Evolutionary conservation across 2,888 invertebrate genomes (phyloP).

Genomic region (Ophion slaviceki): DNA sequence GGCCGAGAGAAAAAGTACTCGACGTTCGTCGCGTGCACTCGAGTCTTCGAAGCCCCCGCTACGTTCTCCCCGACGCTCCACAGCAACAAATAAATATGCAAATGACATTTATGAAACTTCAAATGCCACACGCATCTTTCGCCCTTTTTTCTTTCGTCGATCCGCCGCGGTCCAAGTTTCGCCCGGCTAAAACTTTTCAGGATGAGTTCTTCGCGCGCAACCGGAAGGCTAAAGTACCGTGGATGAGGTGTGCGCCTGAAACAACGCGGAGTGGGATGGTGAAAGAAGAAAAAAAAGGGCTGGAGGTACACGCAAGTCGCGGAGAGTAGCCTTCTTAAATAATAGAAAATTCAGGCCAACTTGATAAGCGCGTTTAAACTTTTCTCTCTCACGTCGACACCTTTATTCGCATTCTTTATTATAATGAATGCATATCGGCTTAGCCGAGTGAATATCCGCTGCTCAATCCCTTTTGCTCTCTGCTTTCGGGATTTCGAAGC

Average conservation of each 20-base stretch:
- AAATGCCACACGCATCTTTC: conserved; percentile 78
- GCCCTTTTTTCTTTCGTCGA: conserved; percentile 53
- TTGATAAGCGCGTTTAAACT: conserved; percentile 81
- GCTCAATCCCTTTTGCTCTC: conserved; percentile 70
- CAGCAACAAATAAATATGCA: conserved; percentile 81
- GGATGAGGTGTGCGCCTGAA: conserved; percentile 54
- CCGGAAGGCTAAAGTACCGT: conserved; percentile 44
- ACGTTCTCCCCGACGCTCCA: conserved; percentile 63
- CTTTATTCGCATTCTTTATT: conserved; percentile 81
- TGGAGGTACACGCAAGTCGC: conserved; percentile 67
- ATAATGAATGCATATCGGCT: conserved; percentile 84
- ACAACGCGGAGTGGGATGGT: conserved; percentile 37
- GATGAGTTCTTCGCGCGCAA: conserved; percentile 61
- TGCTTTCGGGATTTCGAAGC: conserved; percentile 69
- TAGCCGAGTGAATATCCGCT: conserved; percentile 77
- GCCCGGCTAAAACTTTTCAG: conserved; percentile 74
- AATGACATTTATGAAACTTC: conserved; percentile 80
- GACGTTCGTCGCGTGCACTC: too few relatives aligned
- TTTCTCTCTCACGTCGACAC: conserved; percentile 73
- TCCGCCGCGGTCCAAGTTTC: conserved; percentile 74
- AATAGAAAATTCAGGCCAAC: conserved; percentile 82
- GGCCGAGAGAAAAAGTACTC: too few relatives aligned
- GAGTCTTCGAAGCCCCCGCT: neutral
- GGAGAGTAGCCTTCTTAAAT: conserved; percentile 80
- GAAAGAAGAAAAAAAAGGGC: conserved; percentile 61